A percentile compares a stretch with the other conserved stretches of the same genome.
phyloP scores from a whole-genome alignment of 2,888 invertebrate species.

The Laspeyria flexula region DNA sequence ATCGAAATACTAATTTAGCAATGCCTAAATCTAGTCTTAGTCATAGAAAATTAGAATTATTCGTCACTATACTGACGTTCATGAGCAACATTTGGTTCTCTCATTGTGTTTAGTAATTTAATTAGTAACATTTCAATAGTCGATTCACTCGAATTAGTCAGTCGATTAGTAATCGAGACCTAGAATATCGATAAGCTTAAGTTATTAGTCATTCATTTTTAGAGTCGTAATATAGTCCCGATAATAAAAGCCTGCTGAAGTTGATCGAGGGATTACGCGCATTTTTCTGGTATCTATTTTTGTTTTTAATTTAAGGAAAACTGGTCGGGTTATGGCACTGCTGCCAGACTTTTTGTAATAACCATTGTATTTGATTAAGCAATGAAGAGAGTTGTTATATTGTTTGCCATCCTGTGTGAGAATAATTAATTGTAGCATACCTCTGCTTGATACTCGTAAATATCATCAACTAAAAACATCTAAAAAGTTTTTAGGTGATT shows the following conservation, averaged over 20 bases:
- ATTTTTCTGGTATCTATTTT: too few species aligned
- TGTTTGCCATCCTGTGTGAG: too few species aligned
- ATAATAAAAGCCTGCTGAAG: neutral
- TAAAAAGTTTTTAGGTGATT: too few species aligned
- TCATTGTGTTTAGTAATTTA: slow-evolving; percentile 31
- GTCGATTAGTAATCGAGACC: slow-evolving; percentile 33
- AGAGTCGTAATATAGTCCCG: neutral
- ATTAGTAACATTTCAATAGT: slow-evolving; percentile 35
- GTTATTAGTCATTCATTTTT: slow-evolving; percentile 6
- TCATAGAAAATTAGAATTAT: slow-evolving; percentile 33
- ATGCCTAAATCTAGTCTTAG: slow-evolving; percentile 37
- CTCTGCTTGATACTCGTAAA: too few species aligned
- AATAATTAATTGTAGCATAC: too few species aligned
- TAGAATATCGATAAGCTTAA: slow-evolving; percentile 25
- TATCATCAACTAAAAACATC: too few species aligned
- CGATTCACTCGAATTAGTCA: slow-evolving; percentile 24
- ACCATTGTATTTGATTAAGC: too few species aligned
- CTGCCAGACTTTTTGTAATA: too few species aligned
- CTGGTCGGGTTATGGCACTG: too few species aligned
- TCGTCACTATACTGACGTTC: slow-evolving; percentile 37
- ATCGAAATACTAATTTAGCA: slow-evolving; percentile 33
- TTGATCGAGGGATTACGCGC: too few species aligned
- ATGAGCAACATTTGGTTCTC: slow-evolving; percentile 54
- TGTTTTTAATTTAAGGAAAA: too few species aligned
- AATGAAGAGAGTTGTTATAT: too few species aligned